phyloP scores from a whole-genome alignment of 2,113 vertebrate genomes.

The Varanus salvator region DNA sequence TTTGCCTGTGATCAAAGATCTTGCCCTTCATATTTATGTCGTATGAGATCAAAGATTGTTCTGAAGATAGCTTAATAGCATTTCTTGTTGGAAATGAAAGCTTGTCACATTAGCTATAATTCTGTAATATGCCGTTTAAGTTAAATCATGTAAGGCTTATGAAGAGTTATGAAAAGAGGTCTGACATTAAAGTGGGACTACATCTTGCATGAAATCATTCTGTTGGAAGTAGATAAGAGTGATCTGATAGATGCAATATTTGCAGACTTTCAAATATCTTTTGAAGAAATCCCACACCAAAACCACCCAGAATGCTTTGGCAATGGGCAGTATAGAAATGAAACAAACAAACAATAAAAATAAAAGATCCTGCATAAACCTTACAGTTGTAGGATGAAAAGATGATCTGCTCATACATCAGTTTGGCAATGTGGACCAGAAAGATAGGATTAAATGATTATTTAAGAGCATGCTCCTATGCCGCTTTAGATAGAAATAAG shows the following conservation, averaged over 20 bases:
- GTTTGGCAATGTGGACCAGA: too few relatives aligned
- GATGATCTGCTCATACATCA: too few relatives aligned
- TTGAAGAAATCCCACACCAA: not conserved
- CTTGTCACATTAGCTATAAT: constrained; percentile 35
- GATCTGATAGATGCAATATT: not conserved
- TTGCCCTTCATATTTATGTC: not conserved
- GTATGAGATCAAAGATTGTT: constrained; percentile 36
- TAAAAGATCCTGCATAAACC: too few relatives aligned
- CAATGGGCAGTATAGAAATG: too few relatives aligned
- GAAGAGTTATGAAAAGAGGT: constrained; percentile 33
- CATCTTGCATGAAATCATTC: not conserved
- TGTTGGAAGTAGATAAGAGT: not conserved
- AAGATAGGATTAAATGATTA: too few relatives aligned
- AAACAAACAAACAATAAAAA: too few relatives aligned
- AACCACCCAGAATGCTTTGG: too few relatives aligned
- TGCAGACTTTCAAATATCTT: not conserved
- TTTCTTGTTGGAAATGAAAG: constrained; percentile 35
- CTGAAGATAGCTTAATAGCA: constrained; percentile 41
- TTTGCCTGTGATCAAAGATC: constrained; percentile 30
- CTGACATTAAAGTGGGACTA: constrained; percentile 33
- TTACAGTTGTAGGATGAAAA: too few relatives aligned
- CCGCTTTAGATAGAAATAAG: too few relatives aligned
- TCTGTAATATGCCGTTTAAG: constrained; percentile 29
- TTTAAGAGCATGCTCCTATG: too few relatives aligned
- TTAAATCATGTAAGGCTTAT: constrained; percentile 8